Base-by-base conservation (phyloP, 2,888 invertebrate species). In the Agriotes lineatus region DNA sequence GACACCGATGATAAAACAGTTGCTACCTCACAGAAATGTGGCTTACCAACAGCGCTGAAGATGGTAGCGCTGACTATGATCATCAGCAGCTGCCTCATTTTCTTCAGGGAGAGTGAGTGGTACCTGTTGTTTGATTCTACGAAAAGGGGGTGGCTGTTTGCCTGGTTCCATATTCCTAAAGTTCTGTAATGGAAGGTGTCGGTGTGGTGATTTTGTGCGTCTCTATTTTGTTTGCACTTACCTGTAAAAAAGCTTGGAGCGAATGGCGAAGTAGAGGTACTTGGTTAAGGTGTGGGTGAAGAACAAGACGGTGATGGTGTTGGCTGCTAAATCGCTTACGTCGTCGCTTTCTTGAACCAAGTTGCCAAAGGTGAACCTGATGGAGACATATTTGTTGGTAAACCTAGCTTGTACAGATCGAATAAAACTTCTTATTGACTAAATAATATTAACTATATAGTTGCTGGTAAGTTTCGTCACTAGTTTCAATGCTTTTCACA, bases 111-210 rank as follows among this genome's bases (percentile, higher is more conserved):
- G 35, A 92, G 87, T 39, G 91, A 90, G 79, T 93, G 93, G 81
- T 92, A 94, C 16, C 85, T 75, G 72, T 84, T 84, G 79, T 94
- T 93, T 0, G 94, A 94, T 82, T 95, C 95, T 50, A 93, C 90
- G 82, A 95, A 95, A 39, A 95, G 82, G 0, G 95, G 94, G 84
- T 95, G 94, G 60, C 91, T 90, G 82, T 94, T 94, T 0, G 92
- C 89, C 83, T 93, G 93, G 81, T 95, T 95, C 95, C 95, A 95
- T 70, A 93, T 90, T 25, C 90, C 91, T 39, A 94, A 82, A 0
- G 93, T 93, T 78, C 94, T 90, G 37, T 9, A 4, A 45, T 16
- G 9, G n/a, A 12, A 39, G n/a, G n/a, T n/a, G n/a, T n/a, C n/a
- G n/a, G n/a, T n/a, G n/a, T n/a, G n/a, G n/a, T n/a, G n/a, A n/a